A percentile compares a stretch with the other conserved stretches of the same genome.
phyloP scores from a whole-genome alignment of 1,140 invertebrate genomes.

The Lamellibrachia luymesi region DNA sequence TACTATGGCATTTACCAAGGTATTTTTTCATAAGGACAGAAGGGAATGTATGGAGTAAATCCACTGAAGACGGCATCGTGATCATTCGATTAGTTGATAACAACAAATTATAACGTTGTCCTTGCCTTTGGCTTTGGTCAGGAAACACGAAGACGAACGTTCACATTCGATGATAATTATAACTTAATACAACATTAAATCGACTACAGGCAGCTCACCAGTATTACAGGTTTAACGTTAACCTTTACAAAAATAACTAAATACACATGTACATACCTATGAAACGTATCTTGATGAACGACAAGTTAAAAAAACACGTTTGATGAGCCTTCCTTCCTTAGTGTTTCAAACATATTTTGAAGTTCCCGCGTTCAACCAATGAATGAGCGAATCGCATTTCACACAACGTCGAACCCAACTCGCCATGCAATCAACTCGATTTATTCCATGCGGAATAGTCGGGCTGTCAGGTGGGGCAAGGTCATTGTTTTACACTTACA shows the following conservation, averaged over 20 bases:
- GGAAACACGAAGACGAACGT: too few species aligned
- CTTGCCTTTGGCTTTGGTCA: too few species aligned
- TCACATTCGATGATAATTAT: too few species aligned
- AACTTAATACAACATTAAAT: too few species aligned
- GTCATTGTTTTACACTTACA: too few species aligned
- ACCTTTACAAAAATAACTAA: not conserved
- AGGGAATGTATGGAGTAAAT: too few species aligned
- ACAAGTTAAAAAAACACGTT: not conserved
- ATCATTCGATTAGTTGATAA: too few species aligned
- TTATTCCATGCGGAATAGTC: not conserved
- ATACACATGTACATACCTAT: not conserved
- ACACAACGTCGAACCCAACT: not conserved
- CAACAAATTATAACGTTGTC: too few species aligned
- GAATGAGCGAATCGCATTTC: not conserved
- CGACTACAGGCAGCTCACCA: not conserved
- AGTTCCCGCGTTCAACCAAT: conserved; percentile 3
- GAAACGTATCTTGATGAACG: not conserved
- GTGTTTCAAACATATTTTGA: not conserved
- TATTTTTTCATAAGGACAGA: too few species aligned
- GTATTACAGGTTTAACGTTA: not conserved
- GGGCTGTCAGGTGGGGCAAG: too few species aligned
- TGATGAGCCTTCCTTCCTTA: not conserved
- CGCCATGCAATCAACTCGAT: not conserved
- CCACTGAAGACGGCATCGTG: too few species aligned
- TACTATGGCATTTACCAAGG: too few species aligned